A percentile compares a stretch with the other conserved stretches of the same genome.
Conservation (phyloP, 1,140 invertebrate genomes). For the Ridgeia piscesae region DNA sequence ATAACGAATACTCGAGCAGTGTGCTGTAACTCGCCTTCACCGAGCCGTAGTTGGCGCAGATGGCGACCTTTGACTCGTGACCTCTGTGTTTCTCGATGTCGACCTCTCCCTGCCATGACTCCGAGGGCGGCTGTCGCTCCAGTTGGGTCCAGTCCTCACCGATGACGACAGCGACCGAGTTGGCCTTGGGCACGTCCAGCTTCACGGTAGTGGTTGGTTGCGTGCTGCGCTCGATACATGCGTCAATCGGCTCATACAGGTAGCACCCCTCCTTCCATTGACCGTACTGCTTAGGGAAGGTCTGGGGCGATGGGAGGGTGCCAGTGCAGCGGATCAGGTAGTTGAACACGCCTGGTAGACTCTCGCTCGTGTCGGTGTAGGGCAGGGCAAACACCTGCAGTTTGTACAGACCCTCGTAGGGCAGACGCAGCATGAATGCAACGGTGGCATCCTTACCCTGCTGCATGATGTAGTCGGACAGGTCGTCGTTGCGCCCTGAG, state of each 20-base stretch:
- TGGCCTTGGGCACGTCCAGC: conserved; percentile 49
- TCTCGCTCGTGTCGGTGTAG: conserved; percentile 47
- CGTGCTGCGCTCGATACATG: conserved; percentile 33
- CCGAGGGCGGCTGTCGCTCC: conserved; percentile 37
- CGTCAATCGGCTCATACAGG: conserved; percentile 48
- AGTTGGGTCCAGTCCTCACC: conserved; percentile 55
- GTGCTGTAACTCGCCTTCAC: conserved; percentile 53
- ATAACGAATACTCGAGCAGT: conserved; percentile 51
- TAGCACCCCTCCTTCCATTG: conserved; percentile 60
- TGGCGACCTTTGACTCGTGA: conserved; percentile 42
- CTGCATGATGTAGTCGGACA: conserved; percentile 52
- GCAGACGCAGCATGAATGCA: conserved; percentile 45
- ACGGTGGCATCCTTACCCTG: conserved; percentile 43
- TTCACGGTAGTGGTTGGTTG: conserved; percentile 40
- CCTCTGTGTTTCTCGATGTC: conserved; percentile 37
- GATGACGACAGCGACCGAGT: conserved; percentile 50
- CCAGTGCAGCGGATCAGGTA: conserved; percentile 54
- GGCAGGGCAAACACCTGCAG: conserved; percentile 55
- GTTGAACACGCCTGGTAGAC: conserved; percentile 56
- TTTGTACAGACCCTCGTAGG: conserved; percentile 53
- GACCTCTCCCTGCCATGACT: conserved; percentile 46
- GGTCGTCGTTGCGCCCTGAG: conserved; percentile 39
- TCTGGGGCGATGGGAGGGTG: conserved; percentile 32
- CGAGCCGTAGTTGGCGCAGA: conserved; percentile 54
- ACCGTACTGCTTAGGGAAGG: conserved; percentile 57